These are phyloP conservation scores for Caenorhabditis angaria DNA, from an alignment of 2,888 invertebrate genomes.

Conservation along the genomic window DNA sequence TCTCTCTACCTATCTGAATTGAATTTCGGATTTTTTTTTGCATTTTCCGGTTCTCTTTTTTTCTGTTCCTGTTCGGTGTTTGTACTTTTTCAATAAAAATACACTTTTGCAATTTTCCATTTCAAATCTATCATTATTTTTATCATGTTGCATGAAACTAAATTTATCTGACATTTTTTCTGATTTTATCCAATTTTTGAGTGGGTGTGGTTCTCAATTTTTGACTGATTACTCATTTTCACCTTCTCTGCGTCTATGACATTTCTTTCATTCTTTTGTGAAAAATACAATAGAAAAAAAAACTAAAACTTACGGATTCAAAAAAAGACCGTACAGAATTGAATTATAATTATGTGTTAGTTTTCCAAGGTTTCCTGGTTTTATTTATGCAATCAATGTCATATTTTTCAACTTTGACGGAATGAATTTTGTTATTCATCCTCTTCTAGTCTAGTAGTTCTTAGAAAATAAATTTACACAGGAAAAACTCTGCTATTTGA, in stretches of 20 bases:
- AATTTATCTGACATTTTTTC: not conserved
- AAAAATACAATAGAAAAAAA: not conserved
- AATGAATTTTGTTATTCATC: too few species aligned
- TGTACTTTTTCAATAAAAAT: not conserved
- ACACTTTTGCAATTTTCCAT: not conserved
- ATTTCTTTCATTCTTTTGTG: too few species aligned
- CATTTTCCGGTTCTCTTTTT: not conserved
- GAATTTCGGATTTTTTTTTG: not conserved
- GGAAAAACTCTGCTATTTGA: too few species aligned
- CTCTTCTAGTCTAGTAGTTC: too few species aligned
- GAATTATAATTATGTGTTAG: not conserved
- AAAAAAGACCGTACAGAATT: conserved; percentile 1
- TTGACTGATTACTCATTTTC: not conserved
- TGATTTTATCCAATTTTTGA: not conserved
- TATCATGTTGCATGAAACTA: too few species aligned
- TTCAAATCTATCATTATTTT: not conserved
- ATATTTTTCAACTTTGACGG: too few species aligned
- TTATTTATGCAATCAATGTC: too few species aligned
- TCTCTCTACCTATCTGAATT: not conserved
- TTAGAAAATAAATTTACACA: too few species aligned
- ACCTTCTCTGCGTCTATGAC: not conserved
- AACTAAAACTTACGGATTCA: not conserved
- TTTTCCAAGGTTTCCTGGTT: too few species aligned
- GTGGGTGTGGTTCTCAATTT: too few species aligned
- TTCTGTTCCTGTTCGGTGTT: too few species aligned